Evolutionary conservation across 2,888 invertebrate genomes (phyloP).

Genomic region (Cynaeus angustus): DNA sequence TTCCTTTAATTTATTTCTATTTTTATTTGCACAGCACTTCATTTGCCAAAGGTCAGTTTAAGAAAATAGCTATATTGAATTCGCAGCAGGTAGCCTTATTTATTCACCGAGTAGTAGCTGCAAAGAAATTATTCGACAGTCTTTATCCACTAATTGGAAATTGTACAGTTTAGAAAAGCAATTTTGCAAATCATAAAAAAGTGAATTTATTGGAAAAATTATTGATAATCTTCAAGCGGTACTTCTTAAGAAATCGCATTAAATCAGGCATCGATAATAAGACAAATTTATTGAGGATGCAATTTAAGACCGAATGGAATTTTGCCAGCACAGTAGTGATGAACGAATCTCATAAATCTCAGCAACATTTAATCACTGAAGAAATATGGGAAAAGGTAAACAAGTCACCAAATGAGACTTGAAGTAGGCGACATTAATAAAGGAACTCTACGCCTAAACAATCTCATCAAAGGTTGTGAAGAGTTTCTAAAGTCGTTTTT

Average conservation of each 20-base stretch:
- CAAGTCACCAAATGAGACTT: slow-evolving; percentile 18
- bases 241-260: slow-evolving; percentile 10
- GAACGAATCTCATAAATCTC: not conserved
- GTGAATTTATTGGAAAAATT: slow-evolving; percentile 24
- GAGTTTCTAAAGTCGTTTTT: too few species aligned
- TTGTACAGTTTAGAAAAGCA: slow-evolving; percentile 19
- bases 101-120: slow-evolving; percentile 26
- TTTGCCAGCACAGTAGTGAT: slow-evolving; percentile 5
- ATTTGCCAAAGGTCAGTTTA: slow-evolving; percentile 15
- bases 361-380: not conserved
- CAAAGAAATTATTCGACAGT: slow-evolving; percentile 3
- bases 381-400: slow-evolving; percentile 24
- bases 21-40: not conserved
- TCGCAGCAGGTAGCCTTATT: slow-evolving; percentile 22
- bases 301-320: slow-evolving; percentile 9
- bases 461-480: too few species aligned
- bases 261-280: slow-evolving; percentile 23
- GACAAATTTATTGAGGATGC: slow-evolving; percentile 12
- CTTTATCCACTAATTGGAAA: slow-evolving; percentile 27
- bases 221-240: slow-evolving; percentile 22
- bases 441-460: not conserved
- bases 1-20: not conserved
- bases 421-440: slow-evolving; percentile 1
- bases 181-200: slow-evolving; percentile 19
- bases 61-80: slow-evolving; percentile 10